A percentile compares a stretch with the other conserved stretches of the same genome.
Evolutionary conservation across 2,113 vertebrate species (phyloP).

Genomic region (Lasiurus borealis): DNA sequence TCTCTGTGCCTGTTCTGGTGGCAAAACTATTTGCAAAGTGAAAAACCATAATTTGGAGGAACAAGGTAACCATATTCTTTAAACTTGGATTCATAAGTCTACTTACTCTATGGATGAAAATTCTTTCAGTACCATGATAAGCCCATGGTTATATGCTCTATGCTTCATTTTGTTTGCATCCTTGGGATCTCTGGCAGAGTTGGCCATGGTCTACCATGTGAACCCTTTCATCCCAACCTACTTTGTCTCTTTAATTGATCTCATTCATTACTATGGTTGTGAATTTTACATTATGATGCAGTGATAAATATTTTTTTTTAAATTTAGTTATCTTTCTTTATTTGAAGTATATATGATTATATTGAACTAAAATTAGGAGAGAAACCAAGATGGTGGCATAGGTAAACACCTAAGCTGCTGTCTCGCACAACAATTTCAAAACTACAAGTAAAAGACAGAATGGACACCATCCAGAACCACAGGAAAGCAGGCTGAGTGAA

Average conservation of each 20-base stretch:
- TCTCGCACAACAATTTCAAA: no score
- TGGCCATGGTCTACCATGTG: neutral
- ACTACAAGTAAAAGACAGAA: no score
- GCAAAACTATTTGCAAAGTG: neutral
- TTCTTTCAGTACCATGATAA: neutral
- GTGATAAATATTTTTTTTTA: neutral
- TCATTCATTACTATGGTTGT: neutral
- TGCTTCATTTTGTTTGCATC: neutral
- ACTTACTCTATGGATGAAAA: neutral
- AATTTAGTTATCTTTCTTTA: neutral
- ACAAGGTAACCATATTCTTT: neutral
- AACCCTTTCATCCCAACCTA: neutral
- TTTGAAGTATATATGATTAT: slow-evolving; percentile 14
- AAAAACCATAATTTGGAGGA: neutral
- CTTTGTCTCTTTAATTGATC: neutral
- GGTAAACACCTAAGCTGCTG: no score
- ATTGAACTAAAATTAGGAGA: slow-evolving; percentile 10
- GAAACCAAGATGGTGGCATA: no score
- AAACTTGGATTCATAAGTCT: neutral
- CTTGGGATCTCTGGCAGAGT: neutral
- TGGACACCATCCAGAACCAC: no score
- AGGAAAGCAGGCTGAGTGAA: no score
- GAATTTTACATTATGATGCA: neutral
- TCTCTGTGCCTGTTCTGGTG: neutral
- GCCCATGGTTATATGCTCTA: neutral